Evolutionary conservation across 2,888 invertebrate genomes (phyloP).

Genomic region (Dasysyrphus tricinctus): DNA sequence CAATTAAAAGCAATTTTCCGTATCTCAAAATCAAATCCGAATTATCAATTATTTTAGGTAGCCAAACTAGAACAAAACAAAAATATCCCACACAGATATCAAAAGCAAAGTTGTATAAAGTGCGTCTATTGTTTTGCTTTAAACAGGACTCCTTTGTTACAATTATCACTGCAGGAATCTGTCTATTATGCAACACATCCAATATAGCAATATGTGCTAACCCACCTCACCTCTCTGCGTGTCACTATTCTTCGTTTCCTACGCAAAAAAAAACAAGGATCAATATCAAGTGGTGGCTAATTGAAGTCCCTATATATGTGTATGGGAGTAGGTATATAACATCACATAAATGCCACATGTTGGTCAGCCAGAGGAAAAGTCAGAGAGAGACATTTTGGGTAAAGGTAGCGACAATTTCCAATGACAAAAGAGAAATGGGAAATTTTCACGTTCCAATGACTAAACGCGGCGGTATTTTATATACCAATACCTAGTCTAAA

Average conservation of each 20-base stretch:
- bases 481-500: neutral
- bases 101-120: conserved; percentile 15
- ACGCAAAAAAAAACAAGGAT: conserved; percentile 48
- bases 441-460: conserved; percentile 69
- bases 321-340: neutral
- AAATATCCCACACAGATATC: conserved; percentile 32
- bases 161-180: conserved; percentile 67
- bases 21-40: conserved; percentile 5
- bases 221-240: conserved; percentile 53
- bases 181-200: conserved; percentile 60
- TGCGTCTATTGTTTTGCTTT: conserved; percentile 20
- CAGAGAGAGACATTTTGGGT: neutral
- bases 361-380: conserved; percentile 54
- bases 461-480: conserved; percentile 29
- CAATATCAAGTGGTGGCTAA: conserved; percentile 74
- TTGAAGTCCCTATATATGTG: conserved; percentile 46
- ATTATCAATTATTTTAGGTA: conserved; percentile 2
- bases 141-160: conserved; percentile 35
- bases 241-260: conserved; percentile 41
- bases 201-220: conserved; percentile 26
- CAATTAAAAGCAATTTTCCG: neutral
- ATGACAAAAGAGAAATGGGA: conserved; percentile 72
- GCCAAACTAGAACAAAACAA: neutral
- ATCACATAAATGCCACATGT: conserved; percentile 59
- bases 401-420: conserved; percentile 60